These are phyloP conservation scores for Alaudala cheleensis DNA, from an alignment of 2,113 vertebrate genomes.

Conservation along the genomic window DNA sequence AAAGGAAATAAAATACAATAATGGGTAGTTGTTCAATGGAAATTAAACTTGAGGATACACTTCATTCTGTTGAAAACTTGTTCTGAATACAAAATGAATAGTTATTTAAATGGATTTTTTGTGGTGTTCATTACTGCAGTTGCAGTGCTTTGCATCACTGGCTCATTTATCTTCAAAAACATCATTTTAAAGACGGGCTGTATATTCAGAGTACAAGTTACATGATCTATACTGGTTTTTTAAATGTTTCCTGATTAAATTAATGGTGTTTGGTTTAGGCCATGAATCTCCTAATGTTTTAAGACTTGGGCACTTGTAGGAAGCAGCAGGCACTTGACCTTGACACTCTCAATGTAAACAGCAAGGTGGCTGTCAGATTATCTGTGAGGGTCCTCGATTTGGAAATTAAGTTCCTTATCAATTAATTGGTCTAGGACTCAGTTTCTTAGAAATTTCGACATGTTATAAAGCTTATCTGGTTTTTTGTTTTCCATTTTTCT, in stretches of 20 bases:
- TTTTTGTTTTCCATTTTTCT: neutral
- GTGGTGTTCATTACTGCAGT: neutral
- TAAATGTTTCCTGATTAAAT: neutral
- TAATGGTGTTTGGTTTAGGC: neutral
- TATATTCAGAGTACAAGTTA: neutral
- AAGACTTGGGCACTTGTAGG: neutral
- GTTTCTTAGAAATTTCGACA: neutral
- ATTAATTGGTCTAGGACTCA: neutral
- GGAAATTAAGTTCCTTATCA: slow-evolving; percentile 6
- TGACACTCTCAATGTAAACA: neutral
- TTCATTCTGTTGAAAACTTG: neutral
- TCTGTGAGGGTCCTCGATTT: neutral
- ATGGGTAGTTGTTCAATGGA: neutral
- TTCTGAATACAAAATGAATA: neutral
- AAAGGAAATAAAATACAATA: neutral
- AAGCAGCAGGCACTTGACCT: neutral
- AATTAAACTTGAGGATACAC: neutral
- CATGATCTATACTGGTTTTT: neutral
- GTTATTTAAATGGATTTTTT: neutral
- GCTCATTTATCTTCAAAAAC: neutral
- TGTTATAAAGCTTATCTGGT: neutral
- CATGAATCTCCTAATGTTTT: neutral
- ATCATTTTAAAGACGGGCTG: neutral
- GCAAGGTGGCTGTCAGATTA: neutral
- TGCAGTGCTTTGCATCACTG: neutral